Percentiles rank a stretch among this genome's conserved stretches.
Evolutionary conservation across 2,113 vertebrate species (phyloP).

Genomic region (Regulus satrapa): DNA sequence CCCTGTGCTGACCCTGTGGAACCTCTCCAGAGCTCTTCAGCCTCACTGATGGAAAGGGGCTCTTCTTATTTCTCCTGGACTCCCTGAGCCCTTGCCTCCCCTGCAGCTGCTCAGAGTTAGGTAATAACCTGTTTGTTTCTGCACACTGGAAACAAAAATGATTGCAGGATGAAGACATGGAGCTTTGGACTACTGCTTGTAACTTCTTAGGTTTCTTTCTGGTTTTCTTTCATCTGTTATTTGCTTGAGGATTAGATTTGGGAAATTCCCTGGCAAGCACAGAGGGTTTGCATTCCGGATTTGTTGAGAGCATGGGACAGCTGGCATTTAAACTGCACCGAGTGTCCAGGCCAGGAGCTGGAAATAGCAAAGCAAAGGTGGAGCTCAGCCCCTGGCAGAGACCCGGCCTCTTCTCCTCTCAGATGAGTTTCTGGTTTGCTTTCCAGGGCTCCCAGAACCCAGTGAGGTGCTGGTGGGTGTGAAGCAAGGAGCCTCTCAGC

Average conservation of each 20-base stretch:
- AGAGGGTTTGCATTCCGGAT: not conserved
- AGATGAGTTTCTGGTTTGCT: not conserved
- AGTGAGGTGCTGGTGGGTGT: not conserved
- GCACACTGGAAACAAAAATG: not conserved
- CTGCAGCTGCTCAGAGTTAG: not conserved
- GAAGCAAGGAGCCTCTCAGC: not conserved
- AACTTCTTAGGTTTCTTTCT: not conserved
- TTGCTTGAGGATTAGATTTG: not conserved
- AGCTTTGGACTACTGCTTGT: not conserved
- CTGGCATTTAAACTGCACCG: slow-evolving; percentile 4
- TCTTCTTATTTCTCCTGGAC: not conserved
- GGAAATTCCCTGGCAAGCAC: slow-evolving; percentile 9
- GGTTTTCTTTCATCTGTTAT: not conserved
- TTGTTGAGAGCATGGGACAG: not conserved
- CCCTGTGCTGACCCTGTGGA: not conserved
- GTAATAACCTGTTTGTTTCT: not conserved
- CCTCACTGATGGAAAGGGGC: not conserved
- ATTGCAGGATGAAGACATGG: not conserved
- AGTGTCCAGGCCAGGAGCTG: not conserved
- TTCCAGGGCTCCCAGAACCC: not conserved
- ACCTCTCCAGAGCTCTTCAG: not conserved
- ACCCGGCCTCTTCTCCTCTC: not conserved
- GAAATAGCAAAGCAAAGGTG: not conserved
- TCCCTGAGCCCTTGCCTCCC: not conserved
- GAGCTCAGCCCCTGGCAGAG: not conserved